These are phyloP conservation scores for Ficedula albicollis DNA, from an alignment of 2,797 vertebrate species.

Conservation along the genomic window DNA sequence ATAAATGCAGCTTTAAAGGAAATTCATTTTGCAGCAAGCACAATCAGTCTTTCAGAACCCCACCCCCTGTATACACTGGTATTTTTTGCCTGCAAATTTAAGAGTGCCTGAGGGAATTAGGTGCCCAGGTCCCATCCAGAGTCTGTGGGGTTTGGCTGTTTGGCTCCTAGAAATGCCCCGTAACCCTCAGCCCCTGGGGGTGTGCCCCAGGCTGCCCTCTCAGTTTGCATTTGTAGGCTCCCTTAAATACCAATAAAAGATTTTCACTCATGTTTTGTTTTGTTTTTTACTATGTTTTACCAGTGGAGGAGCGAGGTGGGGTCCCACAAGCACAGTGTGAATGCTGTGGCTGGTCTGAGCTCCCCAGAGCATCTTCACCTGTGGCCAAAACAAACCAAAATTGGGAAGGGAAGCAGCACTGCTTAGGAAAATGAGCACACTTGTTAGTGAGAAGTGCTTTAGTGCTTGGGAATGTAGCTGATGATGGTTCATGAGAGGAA, in stretches of 20 bases:
- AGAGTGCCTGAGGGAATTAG: background rate
- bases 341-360: background rate
- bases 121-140: background rate
- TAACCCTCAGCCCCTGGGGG: background rate
- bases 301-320: background rate
- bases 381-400: background rate
- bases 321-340: background rate
- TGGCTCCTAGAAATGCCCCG: background rate
- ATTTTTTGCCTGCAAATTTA: background rate
- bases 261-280: background rate
- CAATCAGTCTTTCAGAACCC: conserved; percentile 25
- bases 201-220: background rate
- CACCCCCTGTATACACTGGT: background rate
- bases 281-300: background rate
- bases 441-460: background rate
- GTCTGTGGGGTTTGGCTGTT: background rate
- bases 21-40: conserved; percentile 42
- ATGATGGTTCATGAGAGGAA: background rate
- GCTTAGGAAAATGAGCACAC: background rate
- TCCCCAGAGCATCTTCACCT: background rate
- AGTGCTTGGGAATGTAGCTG: background rate
- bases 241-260: background rate
- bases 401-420: background rate
- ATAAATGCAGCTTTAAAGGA: conserved; percentile 52
- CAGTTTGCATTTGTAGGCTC: background rate